Conservation (phyloP, 2,113 vertebrate species). For the Ciconia stormi region DNA sequence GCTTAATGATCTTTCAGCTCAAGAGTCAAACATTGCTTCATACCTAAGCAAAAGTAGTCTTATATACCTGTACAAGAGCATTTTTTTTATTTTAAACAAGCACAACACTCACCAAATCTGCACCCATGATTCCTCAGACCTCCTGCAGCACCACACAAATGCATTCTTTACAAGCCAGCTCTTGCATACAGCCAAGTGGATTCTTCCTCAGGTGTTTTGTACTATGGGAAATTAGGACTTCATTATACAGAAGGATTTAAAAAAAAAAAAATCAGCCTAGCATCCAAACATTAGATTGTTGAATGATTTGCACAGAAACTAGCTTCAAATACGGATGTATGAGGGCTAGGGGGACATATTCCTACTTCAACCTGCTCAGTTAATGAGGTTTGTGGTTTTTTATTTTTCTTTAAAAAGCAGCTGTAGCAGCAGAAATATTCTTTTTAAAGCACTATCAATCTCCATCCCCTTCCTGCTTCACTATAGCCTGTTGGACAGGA, state of each 20-base stretch:
- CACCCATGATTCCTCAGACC: neutral
- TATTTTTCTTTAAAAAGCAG: neutral
- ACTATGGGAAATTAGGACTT: neutral
- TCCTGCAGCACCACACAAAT: neutral
- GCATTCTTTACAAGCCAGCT: neutral
- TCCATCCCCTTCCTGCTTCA: neutral
- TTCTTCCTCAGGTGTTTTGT: neutral
- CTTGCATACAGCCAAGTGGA: neutral
- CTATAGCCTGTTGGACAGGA: neutral
- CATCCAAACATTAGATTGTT: neutral
- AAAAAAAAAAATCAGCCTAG: neutral
- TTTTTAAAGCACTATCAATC: neutral
- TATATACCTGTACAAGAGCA: neutral
- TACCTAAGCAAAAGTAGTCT: neutral
- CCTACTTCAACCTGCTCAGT: neutral
- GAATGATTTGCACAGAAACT: neutral
- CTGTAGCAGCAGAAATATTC: neutral
- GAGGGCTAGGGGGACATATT: neutral
- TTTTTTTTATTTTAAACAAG: neutral
- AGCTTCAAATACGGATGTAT: neutral
- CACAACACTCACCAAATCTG: neutral
- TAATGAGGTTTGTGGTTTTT: neutral
- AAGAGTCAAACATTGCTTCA: conserved; percentile 45
- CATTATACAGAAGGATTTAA: neutral
- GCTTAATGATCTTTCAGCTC: conserved; percentile 3